A percentile compares a stretch with the other conserved stretches of the same genome.
phyloP scores from a whole-genome alignment of 2,888 invertebrate genomes.

The Drosophila fulvimacula region DNA sequence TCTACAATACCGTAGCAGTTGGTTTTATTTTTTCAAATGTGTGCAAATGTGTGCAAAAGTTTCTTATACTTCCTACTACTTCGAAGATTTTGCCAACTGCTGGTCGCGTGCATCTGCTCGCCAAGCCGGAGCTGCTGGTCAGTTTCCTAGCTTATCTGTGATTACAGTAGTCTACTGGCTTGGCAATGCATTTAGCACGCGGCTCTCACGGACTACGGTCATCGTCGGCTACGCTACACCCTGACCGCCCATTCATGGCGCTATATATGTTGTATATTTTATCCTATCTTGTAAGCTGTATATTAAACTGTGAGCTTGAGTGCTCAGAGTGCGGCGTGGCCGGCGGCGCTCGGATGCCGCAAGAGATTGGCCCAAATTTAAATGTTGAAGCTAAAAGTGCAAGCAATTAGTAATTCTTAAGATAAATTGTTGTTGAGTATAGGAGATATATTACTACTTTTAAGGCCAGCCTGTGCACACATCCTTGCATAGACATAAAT shows the following conservation, averaged over 20 bases:
- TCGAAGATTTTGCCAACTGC: conserved; percentile 53
- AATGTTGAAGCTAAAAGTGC: conserved; percentile 68
- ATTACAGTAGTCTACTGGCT: conserved; percentile 56
- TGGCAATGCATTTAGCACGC: conserved; percentile 23
- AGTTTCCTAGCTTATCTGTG: conserved; percentile 67
- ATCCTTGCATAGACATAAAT: conserved; percentile 47
- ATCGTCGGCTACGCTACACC: conserved; percentile 44
- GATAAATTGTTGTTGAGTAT: conserved; percentile 74
- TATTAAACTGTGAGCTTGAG: conserved; percentile 32
- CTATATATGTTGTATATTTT: conserved; percentile 67
- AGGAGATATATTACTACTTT: conserved; percentile 51
- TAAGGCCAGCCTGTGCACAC: conserved; percentile 36
- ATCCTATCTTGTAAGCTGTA: conserved; percentile 61
- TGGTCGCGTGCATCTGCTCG: conserved; percentile 22
- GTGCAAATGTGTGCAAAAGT: conserved; percentile 64
- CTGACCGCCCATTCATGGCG: conserved; percentile 45
- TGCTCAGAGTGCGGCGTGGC: conserved; percentile 60
- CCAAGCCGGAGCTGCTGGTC: conserved; percentile 70
- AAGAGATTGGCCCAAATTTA: conserved; percentile 51
- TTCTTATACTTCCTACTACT: conserved; percentile 48
- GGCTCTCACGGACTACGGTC: conserved; percentile 23
- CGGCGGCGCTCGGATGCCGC: conserved; percentile 48
- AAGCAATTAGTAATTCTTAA: conserved; percentile 63
- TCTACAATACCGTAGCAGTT: conserved; percentile 52
- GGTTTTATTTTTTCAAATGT: conserved; percentile 49